These are phyloP conservation scores for Tachysurus fulvidraco DNA, from an alignment of 2,113 vertebrate genomes.

Conservation along the genomic window DNA sequence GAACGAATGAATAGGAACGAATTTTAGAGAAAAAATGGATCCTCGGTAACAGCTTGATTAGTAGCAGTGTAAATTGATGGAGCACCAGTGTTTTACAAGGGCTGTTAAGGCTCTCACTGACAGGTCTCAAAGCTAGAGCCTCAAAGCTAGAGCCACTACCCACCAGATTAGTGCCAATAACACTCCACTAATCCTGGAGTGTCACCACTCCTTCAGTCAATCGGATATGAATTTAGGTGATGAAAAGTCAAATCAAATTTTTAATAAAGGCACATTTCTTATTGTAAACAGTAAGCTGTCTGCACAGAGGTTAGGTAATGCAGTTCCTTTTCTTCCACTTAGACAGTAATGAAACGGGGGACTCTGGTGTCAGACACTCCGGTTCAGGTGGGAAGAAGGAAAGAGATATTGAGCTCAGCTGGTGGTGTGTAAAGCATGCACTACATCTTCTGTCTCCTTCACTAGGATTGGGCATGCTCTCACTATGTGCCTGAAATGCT, in stretches of 20 bases:
- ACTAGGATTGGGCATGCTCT: not conserved
- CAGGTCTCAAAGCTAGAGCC: not conserved
- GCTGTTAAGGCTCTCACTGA: not conserved
- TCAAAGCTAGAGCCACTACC: not conserved
- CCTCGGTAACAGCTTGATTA: not conserved
- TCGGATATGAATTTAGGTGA: not conserved
- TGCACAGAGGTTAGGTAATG: not conserved
- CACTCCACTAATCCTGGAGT: not conserved
- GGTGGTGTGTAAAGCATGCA: constrained; percentile 2
- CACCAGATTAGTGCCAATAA: not conserved
- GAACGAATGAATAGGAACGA: not conserved
- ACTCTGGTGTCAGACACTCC: not conserved
- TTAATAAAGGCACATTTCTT: constrained; percentile 2
- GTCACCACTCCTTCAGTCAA: not conserved
- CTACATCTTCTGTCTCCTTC: not conserved
- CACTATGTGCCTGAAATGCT: constrained; percentile 19
- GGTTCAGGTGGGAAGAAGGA: constrained; percentile 1
- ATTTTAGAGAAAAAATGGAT: not conserved
- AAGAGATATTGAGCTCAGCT: constrained; percentile 20
- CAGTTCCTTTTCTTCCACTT: not conserved
- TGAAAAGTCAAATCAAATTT: not conserved
- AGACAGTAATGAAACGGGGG: constrained; percentile 12
- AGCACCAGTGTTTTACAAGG: not conserved
- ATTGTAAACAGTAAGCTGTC: constrained; percentile 5
- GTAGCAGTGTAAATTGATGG: not conserved